These are phyloP conservation scores for Ctena decussata DNA, from an alignment of 2,888 invertebrate genomes.

Conservation along the genomic window DNA sequence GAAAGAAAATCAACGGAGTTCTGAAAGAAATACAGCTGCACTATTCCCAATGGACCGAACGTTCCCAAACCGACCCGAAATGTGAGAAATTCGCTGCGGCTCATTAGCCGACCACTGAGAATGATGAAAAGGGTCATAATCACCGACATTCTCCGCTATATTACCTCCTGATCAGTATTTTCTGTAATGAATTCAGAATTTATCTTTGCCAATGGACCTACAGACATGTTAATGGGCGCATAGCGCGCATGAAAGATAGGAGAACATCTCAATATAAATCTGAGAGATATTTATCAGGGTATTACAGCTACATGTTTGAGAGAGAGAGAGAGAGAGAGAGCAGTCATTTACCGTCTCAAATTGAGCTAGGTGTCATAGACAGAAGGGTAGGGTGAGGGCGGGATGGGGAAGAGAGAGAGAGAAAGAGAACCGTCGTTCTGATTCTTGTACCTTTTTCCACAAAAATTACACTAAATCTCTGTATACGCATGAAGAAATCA, in stretches of 20 bases:
- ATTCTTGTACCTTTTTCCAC: too few species aligned
- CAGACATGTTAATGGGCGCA: conserved; percentile 18
- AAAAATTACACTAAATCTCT: too few species aligned
- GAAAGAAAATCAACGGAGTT: background rate
- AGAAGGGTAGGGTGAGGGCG: too few species aligned
- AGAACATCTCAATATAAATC: too few species aligned
- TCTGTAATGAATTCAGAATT: conserved; percentile 17
- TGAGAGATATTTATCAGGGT: too few species aligned
- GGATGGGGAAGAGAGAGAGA: too few species aligned
- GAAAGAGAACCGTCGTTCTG: too few species aligned
- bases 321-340: too few species aligned
- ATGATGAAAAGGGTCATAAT: conserved; percentile 53
- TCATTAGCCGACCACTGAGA: conserved; percentile 43
- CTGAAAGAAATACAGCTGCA: background rate
- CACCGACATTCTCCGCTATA: conserved; percentile 18
- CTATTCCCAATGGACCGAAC: background rate
- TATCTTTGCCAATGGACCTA: conserved; percentile 13
- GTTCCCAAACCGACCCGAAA: background rate
- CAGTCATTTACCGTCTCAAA: too few species aligned
- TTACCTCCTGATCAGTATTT: conserved; percentile 1
- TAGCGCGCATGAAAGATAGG: background rate
- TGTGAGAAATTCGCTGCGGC: conserved; percentile 34
- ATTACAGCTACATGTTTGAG: too few species aligned
- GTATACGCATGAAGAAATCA: too few species aligned
- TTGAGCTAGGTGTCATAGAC: too few species aligned